phyloP scores from a whole-genome alignment of 2,113 vertebrate genomes.

The Petaurus breviceps region DNA sequence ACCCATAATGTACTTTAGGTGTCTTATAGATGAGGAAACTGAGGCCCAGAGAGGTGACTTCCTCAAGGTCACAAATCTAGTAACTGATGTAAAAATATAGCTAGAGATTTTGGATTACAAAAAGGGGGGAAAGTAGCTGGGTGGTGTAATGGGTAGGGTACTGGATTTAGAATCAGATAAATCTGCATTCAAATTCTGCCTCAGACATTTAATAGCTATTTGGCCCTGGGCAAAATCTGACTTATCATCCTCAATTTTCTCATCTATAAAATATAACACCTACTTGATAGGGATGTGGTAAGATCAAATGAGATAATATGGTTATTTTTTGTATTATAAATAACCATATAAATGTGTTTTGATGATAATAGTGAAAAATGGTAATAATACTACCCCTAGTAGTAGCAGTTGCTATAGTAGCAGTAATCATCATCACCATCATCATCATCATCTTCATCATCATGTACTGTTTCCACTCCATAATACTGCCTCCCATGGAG shows the following conservation, averaged over 20 bases:
- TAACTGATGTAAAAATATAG: too few species aligned
- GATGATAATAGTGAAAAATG: too few species aligned
- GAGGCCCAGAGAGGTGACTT: background rate
- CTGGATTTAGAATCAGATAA: background rate
- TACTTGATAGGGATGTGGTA: too few species aligned
- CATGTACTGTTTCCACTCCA: too few species aligned
- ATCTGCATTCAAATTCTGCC: background rate
- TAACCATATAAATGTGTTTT: too few species aligned
- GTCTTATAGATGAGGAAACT: background rate
- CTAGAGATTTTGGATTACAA: background rate
- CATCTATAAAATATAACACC: background rate
- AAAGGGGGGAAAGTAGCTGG: background rate
- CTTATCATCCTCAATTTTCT: background rate
- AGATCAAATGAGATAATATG: too few species aligned
- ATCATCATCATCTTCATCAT: too few species aligned
- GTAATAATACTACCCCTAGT: too few species aligned
- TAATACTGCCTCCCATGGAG: too few species aligned
- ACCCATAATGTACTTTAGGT: background rate
- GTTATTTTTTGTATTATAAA: too few species aligned
- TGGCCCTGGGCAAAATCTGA: background rate
- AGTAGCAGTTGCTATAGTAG: too few species aligned
- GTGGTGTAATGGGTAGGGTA: background rate
- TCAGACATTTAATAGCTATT: background rate
- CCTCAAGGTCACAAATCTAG: background rate
- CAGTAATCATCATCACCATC: too few species aligned